These are phyloP conservation scores for Plestiodon gilberti DNA, from an alignment of 2,113 vertebrate genomes.

Conservation along the genomic window DNA sequence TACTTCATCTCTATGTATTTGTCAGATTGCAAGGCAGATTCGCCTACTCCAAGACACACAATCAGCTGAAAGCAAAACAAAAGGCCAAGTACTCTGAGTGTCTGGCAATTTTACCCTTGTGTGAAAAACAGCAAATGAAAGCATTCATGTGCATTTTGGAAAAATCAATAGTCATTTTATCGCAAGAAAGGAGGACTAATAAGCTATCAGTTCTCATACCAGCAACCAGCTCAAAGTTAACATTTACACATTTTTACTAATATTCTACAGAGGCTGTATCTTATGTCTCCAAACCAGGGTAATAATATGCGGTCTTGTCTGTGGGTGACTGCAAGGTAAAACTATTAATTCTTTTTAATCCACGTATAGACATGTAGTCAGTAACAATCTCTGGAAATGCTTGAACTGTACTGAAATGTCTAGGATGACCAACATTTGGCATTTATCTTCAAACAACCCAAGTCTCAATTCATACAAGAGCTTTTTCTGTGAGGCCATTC, in stretches of 20 bases:
- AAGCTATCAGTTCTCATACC: conserved; percentile 55
- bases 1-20: not conserved
- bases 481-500: not conserved
- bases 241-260: conserved; percentile 52
- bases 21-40: fast-evolving
- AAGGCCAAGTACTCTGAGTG: not conserved
- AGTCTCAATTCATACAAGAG: too few species aligned
- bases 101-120: conserved; percentile 45
- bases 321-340: conserved; percentile 1
- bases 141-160: conserved; percentile 48
- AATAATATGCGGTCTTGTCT: conserved; percentile 16
- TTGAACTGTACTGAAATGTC: not conserved
- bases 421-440: not conserved
- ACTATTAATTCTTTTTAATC: conserved; percentile 18
- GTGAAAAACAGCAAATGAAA: conserved; percentile 32
- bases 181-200: conserved; percentile 62
- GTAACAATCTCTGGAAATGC: not conserved
- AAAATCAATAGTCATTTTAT: conserved; percentile 53
- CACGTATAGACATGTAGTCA: not conserved
- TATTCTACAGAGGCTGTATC: not conserved
- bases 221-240: conserved; percentile 8
- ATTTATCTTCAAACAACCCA: not conserved
- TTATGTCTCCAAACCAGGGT: conserved; percentile 45
- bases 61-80: conserved; percentile 14
- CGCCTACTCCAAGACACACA: fast-evolving